Evolutionary conservation across 2,113 vertebrate genomes (phyloP), one percentile per base, ranked within the genome.

Genomic region (Caretta caretta): DNA sequence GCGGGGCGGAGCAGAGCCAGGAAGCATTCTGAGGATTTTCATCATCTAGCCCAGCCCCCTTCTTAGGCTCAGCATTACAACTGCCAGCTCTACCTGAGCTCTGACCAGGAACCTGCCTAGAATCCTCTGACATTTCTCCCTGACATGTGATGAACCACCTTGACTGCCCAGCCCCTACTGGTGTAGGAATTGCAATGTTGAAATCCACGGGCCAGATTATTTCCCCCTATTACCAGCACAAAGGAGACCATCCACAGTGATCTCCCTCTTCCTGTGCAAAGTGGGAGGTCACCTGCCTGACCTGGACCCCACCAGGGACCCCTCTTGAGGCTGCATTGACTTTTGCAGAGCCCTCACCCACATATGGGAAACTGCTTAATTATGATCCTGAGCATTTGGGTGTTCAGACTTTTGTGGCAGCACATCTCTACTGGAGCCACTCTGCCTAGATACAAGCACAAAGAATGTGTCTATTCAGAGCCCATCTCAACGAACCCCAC

Each of bases 301-400:
- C 29, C 84, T 87, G 65, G 6, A 5, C 80, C 24, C 84, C 53
- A 81, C 46, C 48, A 76, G 69, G 82, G 42, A 49, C 19, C 3
- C 62, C 17, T 69, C 35, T 69, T 69, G 62, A 69, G 31, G 31
- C 16, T 87, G 3, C 50, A 62, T 83, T 42, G 84, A 59, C 1
- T 0, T 10, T n/a, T 79, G 12, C 7, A 62, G 5, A 0, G 38
- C 6, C 24, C 65, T 51, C 1, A 8, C 5, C 25, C 50, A 4
- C 6, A 31, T 4, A 2, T 8, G 53, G 78, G 48, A 53, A 46
- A 75, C 87, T 80, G 24, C 4, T 53, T 53, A 1, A 24, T 13
- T 12, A 48, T 48, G 80, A 76, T 81, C 59, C 8, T 29, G 91
- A 56, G 24, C 38, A 3, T 0, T 50, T 78, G 53, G 78, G 16